Percentiles rank a stretch among this genome's conserved stretches.
Conservation (phyloP, 92 coral and sea anemone genomes). For the Ricordea florida region DNA sequence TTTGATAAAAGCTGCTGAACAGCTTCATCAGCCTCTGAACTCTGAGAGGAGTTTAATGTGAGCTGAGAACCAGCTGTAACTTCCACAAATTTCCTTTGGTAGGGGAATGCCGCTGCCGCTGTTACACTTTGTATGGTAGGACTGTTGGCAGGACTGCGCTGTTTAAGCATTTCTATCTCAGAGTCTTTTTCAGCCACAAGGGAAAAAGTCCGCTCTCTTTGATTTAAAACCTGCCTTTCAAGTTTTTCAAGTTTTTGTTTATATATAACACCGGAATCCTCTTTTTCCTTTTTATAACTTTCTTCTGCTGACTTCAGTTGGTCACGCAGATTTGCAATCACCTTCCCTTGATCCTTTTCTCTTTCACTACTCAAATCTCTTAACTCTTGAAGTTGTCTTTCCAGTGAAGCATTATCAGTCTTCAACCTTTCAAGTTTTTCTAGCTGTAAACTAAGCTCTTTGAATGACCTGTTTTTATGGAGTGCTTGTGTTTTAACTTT, state of each 20-base stretch:
- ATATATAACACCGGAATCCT: constrained; percentile 60
- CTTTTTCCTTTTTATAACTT: constrained; percentile 58
- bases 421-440: constrained; percentile 79
- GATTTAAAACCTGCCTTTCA: constrained; percentile 92
- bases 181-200: constrained; percentile 93
- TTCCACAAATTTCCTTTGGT: constrained; percentile 71
- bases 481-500: constrained; percentile 81
- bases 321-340: constrained; percentile 43
- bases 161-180: constrained; percentile 79
- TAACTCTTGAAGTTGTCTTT: constrained; percentile 71
- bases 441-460: constrained; percentile 79
- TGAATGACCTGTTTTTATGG: constrained; percentile 76
- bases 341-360: constrained; percentile 59
- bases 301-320: constrained; percentile 59
- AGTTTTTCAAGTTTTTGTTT: constrained; percentile 88
- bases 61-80: constrained; percentile 49
- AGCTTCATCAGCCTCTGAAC: constrained; percentile 77
- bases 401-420: constrained; percentile 57
- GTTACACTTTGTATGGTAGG: constrained; percentile 58
- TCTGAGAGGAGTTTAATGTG: constrained; percentile 26
- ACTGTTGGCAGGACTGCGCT: constrained; percentile 67
- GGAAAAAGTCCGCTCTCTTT: constrained; percentile 86
- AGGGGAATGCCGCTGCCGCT: constrained; percentile 48
- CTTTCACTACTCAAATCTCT: constrained; percentile 52
- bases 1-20: constrained; percentile 87